Base-by-base conservation (phyloP, 1,140 invertebrate genomes). In the Parasteatoda tepidariorum region DNA sequence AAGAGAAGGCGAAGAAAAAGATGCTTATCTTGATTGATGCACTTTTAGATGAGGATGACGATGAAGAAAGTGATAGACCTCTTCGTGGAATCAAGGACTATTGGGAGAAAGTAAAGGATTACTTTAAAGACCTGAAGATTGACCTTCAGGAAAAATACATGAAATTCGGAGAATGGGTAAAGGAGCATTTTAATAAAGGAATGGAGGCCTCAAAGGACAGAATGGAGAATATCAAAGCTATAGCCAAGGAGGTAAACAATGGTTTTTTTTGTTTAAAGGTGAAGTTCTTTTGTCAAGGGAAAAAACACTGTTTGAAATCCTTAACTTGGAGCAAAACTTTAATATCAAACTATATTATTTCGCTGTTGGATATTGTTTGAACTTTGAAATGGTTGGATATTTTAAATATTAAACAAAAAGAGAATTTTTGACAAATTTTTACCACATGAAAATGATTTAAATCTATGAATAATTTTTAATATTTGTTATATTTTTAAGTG, bases 141-240 rank as follows among this genome's bases (percentile, higher is more conserved):
- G 61, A 84, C 64, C 59, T 84, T 2, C 38, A 81, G n/a, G 66
- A 84, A 59, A 84, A 84, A 22, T 79, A 71, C 75, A 22, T 59
- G 26, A 79, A 84, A 22, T 84, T 84, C 41, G 84, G 66, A n/a
- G 74, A 84, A 22, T 79, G 74, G 83, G 75, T 84, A 9, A 84
- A 84, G 62, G 33, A 78, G 4, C 5, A 11, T 26, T 22, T 64
- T 3, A 61, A 57, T n/a, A 78, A 78, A 22, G 82, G 82, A 13
- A 57, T 75, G 61, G 76, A 84, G 22, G 31, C 26, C 15, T 71
- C 76, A 13, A 81, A 84, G 28, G 73, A 78, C 38, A 84, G 79
- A 48, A 13, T 84, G 7, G 54, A 68, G 0, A 84, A 84, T 24
- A 64, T 84, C 31, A 84, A 64, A 55, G 71, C 67, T n/a, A 84